Evolutionary conservation across 2,797 vertebrate species (phyloP), one percentile per base, ranked within the genome.

Genomic region (Coregonus ussuriensis): DNA sequence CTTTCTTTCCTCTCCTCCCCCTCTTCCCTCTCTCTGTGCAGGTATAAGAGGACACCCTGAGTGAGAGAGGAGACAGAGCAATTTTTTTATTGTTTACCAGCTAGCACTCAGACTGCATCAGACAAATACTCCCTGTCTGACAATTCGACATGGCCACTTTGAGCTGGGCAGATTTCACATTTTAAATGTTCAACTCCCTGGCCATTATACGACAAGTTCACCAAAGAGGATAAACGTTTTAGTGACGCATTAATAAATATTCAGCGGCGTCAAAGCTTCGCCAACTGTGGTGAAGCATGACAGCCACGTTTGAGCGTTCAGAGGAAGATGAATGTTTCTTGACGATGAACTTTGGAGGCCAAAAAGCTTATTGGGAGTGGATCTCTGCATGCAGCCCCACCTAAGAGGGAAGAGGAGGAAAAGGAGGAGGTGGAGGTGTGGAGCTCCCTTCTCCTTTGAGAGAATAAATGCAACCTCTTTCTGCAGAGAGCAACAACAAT

Each of bases 101-200:
- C 31, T 65, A 56, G 59, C n/a, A 15, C 74, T 72, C 41, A 47
- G 35, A 33, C 7, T 67, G 21, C 14, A 15, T 29, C 53, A 63
- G 25, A 81, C 73, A 81, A 82, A 47, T 75, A 5, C 41, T 63
- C 72, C 72, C 74, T 76, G 31, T 85, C 80, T 82, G 91, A 82
- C 81, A 89, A 91, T 88, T 89, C 71, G 88, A 84, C 88, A 88
- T 78, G 81, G 87, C 59, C 85, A 85, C 86, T 91, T 79, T 80
- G 68, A 89, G 85, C 81, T 84, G 67, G 87, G 85, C 83, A 74
- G 16, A 85, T 88, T 89, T 87, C 81, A 84, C 72, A 69, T 47
- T 47, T 47, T 3, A 47, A 47, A 47, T 47, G 86, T 84, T 82
- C 29, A 15, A 72, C 15, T 72, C 16, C 52, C 71, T 31, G 31